These are phyloP conservation scores for Halictus quadricinctus DNA, from an alignment of 2,888 invertebrate species.

Conservation along the genomic window DNA sequence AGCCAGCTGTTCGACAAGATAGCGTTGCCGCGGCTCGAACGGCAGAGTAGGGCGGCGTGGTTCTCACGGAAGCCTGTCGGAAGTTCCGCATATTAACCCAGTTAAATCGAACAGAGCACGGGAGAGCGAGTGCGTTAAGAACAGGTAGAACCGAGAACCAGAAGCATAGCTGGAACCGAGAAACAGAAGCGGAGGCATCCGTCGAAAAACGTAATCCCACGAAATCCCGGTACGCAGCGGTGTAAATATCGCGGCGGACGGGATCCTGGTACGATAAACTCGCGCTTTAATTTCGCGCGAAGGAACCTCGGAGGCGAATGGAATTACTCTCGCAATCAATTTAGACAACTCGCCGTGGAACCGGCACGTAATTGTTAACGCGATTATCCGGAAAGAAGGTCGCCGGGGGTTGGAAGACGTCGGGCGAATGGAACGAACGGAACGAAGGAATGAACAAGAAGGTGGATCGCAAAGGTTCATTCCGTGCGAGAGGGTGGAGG, in stretches of 20 bases:
- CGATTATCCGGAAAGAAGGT: slow-evolving; percentile 63
- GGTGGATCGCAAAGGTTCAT: slow-evolving; percentile 34
- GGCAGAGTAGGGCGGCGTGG: background rate
- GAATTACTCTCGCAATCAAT: slow-evolving; percentile 75
- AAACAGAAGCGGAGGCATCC: background rate
- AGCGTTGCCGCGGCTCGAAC: background rate
- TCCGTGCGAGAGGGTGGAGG: slow-evolving; percentile 12
- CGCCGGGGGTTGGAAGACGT: slow-evolving; percentile 55
- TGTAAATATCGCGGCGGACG: slow-evolving; percentile 19
- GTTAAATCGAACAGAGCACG: background rate
- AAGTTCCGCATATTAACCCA: background rate
- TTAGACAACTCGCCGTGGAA: slow-evolving; percentile 72
- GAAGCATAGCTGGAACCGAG: background rate
- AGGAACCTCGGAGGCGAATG: slow-evolving; percentile 60
- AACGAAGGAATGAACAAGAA: slow-evolving; percentile 41
- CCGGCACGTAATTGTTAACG: slow-evolving; percentile 72
- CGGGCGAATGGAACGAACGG: background rate
- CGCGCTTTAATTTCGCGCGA: slow-evolving; percentile 56
- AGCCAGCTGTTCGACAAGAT: slow-evolving; percentile 10
- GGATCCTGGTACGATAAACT: slow-evolving; percentile 20
- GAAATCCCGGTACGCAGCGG: slow-evolving; percentile 12
- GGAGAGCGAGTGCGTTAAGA: background rate
- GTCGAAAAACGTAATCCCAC: slow-evolving; percentile 10
- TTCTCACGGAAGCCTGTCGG: slow-evolving; percentile 1
- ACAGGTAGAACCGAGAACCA: background rate